phyloP scores from a whole-genome alignment of 2,888 invertebrate species.

The Patella ulyssiponensis region DNA sequence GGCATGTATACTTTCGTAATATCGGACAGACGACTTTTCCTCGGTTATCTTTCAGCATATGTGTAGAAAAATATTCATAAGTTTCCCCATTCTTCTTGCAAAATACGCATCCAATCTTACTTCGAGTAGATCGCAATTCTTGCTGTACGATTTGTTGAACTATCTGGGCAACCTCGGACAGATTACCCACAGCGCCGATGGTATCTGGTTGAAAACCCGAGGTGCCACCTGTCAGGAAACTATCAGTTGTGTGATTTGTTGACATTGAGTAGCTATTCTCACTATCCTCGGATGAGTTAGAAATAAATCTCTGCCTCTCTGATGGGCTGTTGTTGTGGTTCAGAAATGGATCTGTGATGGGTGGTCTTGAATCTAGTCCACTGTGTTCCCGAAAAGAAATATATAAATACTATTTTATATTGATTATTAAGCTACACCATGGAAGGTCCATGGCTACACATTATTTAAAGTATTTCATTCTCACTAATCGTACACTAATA shows the following conservation, averaged over 20 bases:
- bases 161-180: neutral
- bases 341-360: neutral
- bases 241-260: neutral
- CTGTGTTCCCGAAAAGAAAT: neutral
- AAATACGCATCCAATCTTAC: slow-evolving; percentile 77
- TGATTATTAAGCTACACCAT: neutral
- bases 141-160: neutral
- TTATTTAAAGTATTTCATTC: too few species aligned
- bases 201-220: neutral
- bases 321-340: neutral
- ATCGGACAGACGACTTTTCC: slow-evolving; percentile 82
- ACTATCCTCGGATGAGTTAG: neutral
- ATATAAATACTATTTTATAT: neutral
- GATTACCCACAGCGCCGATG: neutral
- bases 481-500: too few species aligned
- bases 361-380: neutral
- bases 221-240: neutral
- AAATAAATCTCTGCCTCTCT: neutral
- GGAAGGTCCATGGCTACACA: too few species aligned
- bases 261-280: neutral
- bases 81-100: slow-evolving; percentile 85
- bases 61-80: slow-evolving; percentile 78
- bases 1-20: slow-evolving; percentile 81
- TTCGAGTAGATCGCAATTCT: slow-evolving; percentile 15
- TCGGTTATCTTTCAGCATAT: slow-evolving; percentile 78